phyloP scores from a whole-genome alignment of 2,888 invertebrate genomes.

The Selenia dentaria region DNA sequence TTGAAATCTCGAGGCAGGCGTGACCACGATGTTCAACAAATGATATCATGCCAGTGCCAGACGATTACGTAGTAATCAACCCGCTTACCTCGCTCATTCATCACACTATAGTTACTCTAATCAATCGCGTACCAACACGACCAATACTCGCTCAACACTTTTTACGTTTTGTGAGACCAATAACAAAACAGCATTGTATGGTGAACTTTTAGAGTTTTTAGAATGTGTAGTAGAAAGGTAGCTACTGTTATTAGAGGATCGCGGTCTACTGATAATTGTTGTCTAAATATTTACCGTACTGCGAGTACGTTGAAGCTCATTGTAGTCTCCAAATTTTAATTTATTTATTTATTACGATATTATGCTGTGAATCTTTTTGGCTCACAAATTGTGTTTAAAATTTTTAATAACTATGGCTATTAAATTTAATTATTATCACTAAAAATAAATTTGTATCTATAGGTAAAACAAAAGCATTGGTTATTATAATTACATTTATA shows the following conservation, averaged over 20 bases:
- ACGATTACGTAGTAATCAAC: slow-evolving; percentile 76
- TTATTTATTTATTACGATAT: slow-evolving; percentile 14
- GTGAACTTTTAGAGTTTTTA: neutral
- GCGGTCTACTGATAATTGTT: slow-evolving; percentile 74
- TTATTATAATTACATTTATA: too few relatives aligned
- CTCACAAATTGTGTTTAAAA: too few relatives aligned
- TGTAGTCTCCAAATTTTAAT: slow-evolving; percentile 47
- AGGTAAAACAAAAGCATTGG: too few relatives aligned
- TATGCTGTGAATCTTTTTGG: too few relatives aligned
- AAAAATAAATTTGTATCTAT: too few relatives aligned
- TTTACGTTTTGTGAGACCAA: slow-evolving; percentile 2
- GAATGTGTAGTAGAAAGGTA: slow-evolving; percentile 36
- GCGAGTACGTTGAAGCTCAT: slow-evolving; percentile 58
- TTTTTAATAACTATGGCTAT: too few relatives aligned
- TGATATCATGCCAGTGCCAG: slow-evolving; percentile 72
- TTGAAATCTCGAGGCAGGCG: slow-evolving; percentile 60
- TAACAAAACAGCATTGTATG: slow-evolving; percentile 40
- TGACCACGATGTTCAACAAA: slow-evolving; percentile 69
- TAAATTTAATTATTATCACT: too few relatives aligned
- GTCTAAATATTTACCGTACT: slow-evolving; percentile 76
- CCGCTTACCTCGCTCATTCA: slow-evolving; percentile 46
- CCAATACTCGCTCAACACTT: slow-evolving; percentile 40
- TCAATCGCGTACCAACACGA: slow-evolving; percentile 25
- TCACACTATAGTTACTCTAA: slow-evolving; percentile 26
- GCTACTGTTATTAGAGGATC: slow-evolving; percentile 58